These are phyloP conservation scores for Catocala nupta DNA, from an alignment of 2,888 invertebrate genomes.

Conservation along the genomic window DNA sequence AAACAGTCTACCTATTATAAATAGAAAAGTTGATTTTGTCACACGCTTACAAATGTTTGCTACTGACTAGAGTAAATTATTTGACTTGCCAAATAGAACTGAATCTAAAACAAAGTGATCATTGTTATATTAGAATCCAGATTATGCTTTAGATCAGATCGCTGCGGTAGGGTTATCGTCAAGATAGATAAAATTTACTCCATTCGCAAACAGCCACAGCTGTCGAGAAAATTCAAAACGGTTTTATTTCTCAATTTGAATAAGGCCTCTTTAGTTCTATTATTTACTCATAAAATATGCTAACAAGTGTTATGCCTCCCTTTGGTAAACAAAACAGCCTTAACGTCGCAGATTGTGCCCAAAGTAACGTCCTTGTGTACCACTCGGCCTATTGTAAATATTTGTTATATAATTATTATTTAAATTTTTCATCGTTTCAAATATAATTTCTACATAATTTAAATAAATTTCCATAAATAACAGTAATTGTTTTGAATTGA, in stretches of 20 bases:
- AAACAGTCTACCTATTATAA: constrained; percentile 3
- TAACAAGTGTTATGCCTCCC: constrained; percentile 10
- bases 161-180: too few species aligned
- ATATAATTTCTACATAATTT: constrained; percentile 29
- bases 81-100: too few species aligned
- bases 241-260: constrained; percentile 1
- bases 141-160: too few species aligned
- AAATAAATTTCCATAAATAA: constrained; percentile 37
- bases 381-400: constrained; percentile 42
- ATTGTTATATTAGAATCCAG: too few species aligned
- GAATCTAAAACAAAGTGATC: too few species aligned
- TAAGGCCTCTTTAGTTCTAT: constrained; percentile 12
- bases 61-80: too few species aligned
- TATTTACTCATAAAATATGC: constrained; percentile 17
- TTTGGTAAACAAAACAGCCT: constrained; percentile 21
- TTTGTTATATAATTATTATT: constrained; percentile 24
- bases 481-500: constrained; percentile 27
- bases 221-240: too few species aligned
- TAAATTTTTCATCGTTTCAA: constrained; percentile 16
- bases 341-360: constrained; percentile 16
- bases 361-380: constrained; percentile 42
- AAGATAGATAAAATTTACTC: too few species aligned
- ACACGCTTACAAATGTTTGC: constrained; percentile 1
- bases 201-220: too few species aligned
- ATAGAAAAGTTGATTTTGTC: constrained; percentile 10